Conservation (phyloP, 2,888 invertebrate genomes). For the Piscicola geometra region DNA sequence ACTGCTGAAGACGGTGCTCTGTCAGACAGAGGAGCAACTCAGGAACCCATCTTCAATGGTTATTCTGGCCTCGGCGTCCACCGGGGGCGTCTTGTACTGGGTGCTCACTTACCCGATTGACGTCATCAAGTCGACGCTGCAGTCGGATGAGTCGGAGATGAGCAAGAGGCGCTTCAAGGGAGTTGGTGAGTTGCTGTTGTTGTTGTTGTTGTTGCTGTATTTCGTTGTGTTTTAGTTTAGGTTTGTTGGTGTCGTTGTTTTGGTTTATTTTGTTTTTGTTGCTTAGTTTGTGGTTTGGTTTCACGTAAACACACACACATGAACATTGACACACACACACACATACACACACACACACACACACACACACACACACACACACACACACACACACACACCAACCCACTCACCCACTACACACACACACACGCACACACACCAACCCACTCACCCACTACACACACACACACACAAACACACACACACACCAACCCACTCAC, state of each 20-base stretch:
- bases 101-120: constrained; percentile 44
- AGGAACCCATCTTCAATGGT: constrained; percentile 34
- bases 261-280: too few relatives aligned
- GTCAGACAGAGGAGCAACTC: constrained; percentile 38
- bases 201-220: background rate
- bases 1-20: constrained; percentile 35
- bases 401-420: too few relatives aligned
- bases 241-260: too few relatives aligned
- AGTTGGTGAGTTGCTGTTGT: constrained; percentile 18
- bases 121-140: constrained; percentile 44
- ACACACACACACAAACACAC: too few relatives aligned
- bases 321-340: too few relatives aligned
- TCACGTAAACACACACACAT: too few relatives aligned
- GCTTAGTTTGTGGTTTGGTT: too few relatives aligned
- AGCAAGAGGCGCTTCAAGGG: constrained; percentile 38
- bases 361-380: too few relatives aligned
- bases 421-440: background rate
- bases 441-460: too few relatives aligned
- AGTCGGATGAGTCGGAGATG: constrained; percentile 40
- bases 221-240: background rate
- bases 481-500: too few relatives aligned
- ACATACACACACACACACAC: too few relatives aligned
- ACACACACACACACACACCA: background rate
- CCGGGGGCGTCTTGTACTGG: constrained; percentile 44
- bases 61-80: constrained; percentile 40